These are phyloP conservation scores for Platynereis dumerilii DNA, from an alignment of 2,888 invertebrate genomes.

Conservation along the genomic window DNA sequence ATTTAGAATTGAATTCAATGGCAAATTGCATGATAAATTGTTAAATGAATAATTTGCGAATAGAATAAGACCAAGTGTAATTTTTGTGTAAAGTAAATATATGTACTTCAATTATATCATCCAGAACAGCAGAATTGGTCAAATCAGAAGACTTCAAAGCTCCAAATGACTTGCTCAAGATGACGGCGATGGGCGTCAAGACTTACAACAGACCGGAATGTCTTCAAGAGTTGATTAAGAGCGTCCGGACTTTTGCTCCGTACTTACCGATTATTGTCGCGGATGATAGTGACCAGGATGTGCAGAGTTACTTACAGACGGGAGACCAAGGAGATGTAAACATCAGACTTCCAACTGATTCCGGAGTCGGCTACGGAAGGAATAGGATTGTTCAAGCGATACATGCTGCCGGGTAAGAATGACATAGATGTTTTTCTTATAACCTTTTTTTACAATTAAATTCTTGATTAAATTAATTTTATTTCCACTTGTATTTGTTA, in stretches of 20 bases:
- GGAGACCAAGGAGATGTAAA: slow-evolving; percentile 1
- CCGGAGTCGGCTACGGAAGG: background rate
- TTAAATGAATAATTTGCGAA: no score
- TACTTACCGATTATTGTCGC: slow-evolving; percentile 1
- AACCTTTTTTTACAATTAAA: no score
- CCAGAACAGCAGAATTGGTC: no score
- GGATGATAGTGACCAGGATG: background rate
- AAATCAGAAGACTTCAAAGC: background rate
- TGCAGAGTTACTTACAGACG: no score
- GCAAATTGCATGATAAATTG: no score
- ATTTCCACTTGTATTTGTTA: no score
- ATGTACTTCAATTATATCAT: no score
- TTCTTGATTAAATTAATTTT: no score
- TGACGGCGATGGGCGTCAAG: background rate
- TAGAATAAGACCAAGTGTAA: no score
- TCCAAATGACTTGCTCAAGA: background rate
- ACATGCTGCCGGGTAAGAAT: slow-evolving; percentile 1
- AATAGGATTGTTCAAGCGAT: slow-evolving; percentile 1
- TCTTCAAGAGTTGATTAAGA: background rate
- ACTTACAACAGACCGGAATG: slow-evolving; percentile 4
- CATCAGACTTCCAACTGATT: background rate
- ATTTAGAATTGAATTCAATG: no score
- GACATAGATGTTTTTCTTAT: no score
- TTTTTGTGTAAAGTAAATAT: no score
- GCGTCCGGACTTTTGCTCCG: background rate